phyloP scores from a whole-genome alignment of 2,888 invertebrate species.

The Xanthia icteritia region DNA sequence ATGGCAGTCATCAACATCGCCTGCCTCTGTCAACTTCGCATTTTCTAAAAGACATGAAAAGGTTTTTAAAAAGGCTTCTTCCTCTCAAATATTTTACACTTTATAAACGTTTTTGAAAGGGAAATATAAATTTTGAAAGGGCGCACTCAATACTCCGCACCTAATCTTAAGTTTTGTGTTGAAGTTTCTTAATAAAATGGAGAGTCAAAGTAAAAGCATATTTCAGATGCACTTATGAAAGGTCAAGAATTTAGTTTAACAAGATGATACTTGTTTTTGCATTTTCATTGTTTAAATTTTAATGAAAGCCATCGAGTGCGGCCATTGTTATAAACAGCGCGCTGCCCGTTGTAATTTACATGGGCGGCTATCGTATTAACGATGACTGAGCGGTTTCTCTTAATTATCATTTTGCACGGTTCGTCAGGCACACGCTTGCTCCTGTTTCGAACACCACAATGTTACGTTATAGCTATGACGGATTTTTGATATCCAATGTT shows the following conservation, averaged over 20 bases:
- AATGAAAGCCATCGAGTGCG: slow-evolving; percentile 83
- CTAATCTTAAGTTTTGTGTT: slow-evolving; percentile 41
- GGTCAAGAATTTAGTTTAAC: slow-evolving; percentile 50
- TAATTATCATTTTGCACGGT: slow-evolving; percentile 90
- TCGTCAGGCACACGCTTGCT: slow-evolving; percentile 85
- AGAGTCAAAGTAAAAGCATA: slow-evolving; percentile 25
- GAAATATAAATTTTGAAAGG: slow-evolving; percentile 37
- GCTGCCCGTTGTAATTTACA: slow-evolving; percentile 83
- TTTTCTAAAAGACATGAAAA: slow-evolving; percentile 76
- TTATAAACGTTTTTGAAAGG: slow-evolving; percentile 56
- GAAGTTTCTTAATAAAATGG: slow-evolving; percentile 64
- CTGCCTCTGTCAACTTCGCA: slow-evolving; percentile 69
- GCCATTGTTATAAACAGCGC: slow-evolving; percentile 84
- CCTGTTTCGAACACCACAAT: slow-evolving; percentile 71
- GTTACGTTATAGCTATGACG: slow-evolving; percentile 42
- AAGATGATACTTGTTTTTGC: slow-evolving; percentile 65
- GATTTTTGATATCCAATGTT: slow-evolving; percentile 39
- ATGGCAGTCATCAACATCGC: slow-evolving; percentile 77
- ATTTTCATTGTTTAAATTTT: slow-evolving; percentile 82
- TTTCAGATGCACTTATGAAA: slow-evolving; percentile 29
- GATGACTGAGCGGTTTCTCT: slow-evolving; percentile 90
- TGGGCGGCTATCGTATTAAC: slow-evolving; percentile 87
- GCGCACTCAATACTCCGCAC: slow-evolving; percentile 26
- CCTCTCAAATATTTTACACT: slow-evolving; percentile 68
- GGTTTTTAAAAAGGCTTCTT: slow-evolving; percentile 70